Evolutionary conservation across 2,113 vertebrate species (phyloP).

Genomic region (Plestiodon gilberti): DNA sequence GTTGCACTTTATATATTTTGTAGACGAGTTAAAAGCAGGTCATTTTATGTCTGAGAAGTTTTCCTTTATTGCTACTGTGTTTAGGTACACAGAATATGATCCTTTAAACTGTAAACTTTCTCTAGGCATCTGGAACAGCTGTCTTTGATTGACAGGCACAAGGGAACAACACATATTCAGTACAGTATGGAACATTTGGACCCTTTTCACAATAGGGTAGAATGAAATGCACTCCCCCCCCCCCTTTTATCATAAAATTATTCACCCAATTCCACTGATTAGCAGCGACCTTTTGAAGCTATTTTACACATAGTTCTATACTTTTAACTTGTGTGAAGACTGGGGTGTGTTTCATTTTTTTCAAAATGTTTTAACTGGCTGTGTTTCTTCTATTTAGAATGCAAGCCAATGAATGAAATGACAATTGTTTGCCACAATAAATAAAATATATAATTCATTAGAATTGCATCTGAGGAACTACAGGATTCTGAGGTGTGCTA

Average conservation of each 20-base stretch:
- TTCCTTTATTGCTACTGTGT: constrained; percentile 67
- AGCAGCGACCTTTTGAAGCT: constrained; percentile 62
- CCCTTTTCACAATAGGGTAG: constrained; percentile 30
- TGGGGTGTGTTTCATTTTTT: no score
- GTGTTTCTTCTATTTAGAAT: constrained; percentile 50
- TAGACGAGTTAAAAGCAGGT: constrained; percentile 67
- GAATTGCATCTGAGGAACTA: constrained; percentile 46
- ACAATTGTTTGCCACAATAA: constrained; percentile 63
- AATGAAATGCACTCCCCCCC: constrained; percentile 47
- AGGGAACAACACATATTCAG: constrained; percentile 67
- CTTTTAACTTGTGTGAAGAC: constrained; percentile 62
- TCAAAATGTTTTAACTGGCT: constrained; percentile 67
- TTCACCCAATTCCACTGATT: constrained; percentile 38
- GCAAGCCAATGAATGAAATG: constrained; percentile 45
- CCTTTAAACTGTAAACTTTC: constrained; percentile 65
- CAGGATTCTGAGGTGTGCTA: constrained; percentile 46
- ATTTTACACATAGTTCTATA: constrained; percentile 54
- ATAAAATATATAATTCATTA: constrained; percentile 57
- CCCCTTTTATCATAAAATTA: constrained; percentile 56
- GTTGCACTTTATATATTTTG: constrained; percentile 74
- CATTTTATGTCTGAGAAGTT: constrained; percentile 69
- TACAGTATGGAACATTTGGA: constrained; percentile 64
- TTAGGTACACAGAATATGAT: constrained; percentile 63
- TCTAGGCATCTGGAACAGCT: constrained; percentile 75
- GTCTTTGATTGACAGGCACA: constrained; percentile 45